phyloP scores from a whole-genome alignment of 1,140 invertebrate species.

The Macrobrachium rosenbergii region DNA sequence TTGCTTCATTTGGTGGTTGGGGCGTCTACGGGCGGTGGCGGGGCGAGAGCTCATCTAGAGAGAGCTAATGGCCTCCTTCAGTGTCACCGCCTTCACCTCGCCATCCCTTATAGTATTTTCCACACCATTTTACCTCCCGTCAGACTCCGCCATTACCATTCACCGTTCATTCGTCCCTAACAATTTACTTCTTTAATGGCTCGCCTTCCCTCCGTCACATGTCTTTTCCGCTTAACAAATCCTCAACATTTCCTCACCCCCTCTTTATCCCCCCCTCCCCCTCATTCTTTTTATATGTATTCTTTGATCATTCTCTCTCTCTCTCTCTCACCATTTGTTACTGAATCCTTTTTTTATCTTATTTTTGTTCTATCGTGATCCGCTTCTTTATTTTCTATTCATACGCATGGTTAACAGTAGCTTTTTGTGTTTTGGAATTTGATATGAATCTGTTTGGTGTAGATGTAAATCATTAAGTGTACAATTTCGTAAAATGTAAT shows the following conservation, averaged over 20 bases:
- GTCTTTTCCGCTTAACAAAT: neutral
- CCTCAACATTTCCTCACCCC: neutral
- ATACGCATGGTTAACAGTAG: neutral
- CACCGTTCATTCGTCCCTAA: neutral
- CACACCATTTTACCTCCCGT: conserved; percentile 18
- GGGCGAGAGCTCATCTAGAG: no score
- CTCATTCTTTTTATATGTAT: neutral
- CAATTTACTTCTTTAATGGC: neutral
- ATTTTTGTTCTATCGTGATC: neutral
- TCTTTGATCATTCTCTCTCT: neutral
- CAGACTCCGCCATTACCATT: neutral
- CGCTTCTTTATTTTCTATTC: neutral
- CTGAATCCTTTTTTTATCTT: neutral
- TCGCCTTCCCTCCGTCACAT: no score
- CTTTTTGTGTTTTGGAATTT: no score
- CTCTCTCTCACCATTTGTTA: neutral
- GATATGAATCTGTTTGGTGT: no score
- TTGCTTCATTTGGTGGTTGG: neutral
- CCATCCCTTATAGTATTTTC: neutral
- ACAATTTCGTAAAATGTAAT: no score
- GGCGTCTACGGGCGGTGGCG: neutral
- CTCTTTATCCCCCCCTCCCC: conserved; percentile 11
- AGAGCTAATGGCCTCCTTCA: neutral
- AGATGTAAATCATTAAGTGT: no score
- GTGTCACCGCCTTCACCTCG: neutral